phyloP scores from a whole-genome alignment of 2,113 vertebrate species.

The Cisticola juncidis region DNA sequence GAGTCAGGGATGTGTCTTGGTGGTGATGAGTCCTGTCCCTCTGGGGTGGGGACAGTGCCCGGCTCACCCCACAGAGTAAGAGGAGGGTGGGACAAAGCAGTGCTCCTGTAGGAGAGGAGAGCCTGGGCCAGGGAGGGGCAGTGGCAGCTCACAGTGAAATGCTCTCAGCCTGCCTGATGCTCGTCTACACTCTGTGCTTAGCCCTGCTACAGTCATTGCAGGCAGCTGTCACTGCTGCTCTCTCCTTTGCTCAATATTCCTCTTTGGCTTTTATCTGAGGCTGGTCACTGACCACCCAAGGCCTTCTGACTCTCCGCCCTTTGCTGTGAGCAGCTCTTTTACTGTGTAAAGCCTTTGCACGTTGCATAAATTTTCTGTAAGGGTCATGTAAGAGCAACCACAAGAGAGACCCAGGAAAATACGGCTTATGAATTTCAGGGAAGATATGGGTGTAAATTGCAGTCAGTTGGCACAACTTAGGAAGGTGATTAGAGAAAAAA shows the following conservation, averaged over 20 bases:
- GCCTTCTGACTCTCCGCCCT: neutral
- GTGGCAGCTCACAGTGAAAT: neutral
- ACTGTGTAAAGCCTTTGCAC: neutral
- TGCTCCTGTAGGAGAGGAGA: neutral
- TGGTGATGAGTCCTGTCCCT: neutral
- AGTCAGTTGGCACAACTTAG: neutral
- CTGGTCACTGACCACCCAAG: neutral
- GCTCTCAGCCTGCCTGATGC: neutral
- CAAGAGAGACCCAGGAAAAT: neutral
- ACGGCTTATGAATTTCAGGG: neutral
- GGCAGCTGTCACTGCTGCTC: neutral
- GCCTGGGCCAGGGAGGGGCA: neutral
- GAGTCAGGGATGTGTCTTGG: neutral
- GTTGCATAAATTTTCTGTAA: neutral
- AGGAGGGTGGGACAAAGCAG: neutral
- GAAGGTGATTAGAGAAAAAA: neutral
- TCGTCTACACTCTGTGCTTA: rapidly evolving
- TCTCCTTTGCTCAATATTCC: neutral
- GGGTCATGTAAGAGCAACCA: neutral
- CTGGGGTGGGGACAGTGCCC: neutral
- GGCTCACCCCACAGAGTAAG: neutral
- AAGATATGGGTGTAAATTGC: neutral
- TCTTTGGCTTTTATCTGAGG: neutral
- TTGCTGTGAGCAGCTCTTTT: neutral
- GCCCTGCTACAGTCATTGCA: neutral